phyloP scores from a whole-genome alignment of 1,140 invertebrate genomes.

The Sycobia sp. region DNA sequence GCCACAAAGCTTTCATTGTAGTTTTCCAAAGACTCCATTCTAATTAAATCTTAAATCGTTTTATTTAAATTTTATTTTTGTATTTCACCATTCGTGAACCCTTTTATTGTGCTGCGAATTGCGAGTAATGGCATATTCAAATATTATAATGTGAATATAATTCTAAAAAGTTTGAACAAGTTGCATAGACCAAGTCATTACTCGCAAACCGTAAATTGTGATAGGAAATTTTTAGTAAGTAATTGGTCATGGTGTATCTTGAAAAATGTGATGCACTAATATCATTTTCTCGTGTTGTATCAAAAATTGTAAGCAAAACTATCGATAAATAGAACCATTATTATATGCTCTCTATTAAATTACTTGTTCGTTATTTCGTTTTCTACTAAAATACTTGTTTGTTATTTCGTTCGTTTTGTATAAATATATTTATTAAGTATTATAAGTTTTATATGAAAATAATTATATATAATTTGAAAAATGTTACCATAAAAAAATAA shows the following conservation, averaged over 20 bases:
- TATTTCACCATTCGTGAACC: background rate
- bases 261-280: conserved; percentile 16
- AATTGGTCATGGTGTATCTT: conserved; percentile 21
- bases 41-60: conserved; percentile 11
- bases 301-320: conserved; percentile 21
- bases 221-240: conserved; percentile 32
- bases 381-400: background rate
- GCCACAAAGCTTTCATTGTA: conserved; percentile 22
- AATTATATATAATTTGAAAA: too few species aligned
- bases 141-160: conserved; percentile 33
- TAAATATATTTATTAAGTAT: background rate
- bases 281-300: conserved; percentile 16
- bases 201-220: conserved; percentile 28
- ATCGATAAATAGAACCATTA: background rate
- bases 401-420: background rate
- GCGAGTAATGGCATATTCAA: conserved; percentile 23
- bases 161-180: conserved; percentile 12
- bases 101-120: conserved; percentile 27
- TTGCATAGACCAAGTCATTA: conserved; percentile 21
- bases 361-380: too few species aligned
- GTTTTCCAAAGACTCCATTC: conserved; percentile 16
- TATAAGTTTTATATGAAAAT: too few species aligned
- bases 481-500: too few species aligned
- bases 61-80: conserved; percentile 18
- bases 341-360: background rate